These are phyloP conservation scores for Sebastes steindachneri DNA, from an alignment of 2,797 vertebrate genomes.

Conservation along the genomic window DNA sequence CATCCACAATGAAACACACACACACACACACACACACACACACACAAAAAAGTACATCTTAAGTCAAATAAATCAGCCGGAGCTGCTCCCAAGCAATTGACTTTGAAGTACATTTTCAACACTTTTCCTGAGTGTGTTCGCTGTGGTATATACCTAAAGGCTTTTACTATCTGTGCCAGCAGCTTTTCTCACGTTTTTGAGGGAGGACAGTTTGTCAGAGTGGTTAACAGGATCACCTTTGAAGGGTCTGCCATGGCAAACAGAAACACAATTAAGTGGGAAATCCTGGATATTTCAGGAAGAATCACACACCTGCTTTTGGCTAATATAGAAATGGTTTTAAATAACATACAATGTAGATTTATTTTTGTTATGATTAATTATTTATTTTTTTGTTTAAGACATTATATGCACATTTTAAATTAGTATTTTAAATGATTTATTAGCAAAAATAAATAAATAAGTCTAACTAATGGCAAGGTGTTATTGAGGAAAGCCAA, in stretches of 20 bases:
- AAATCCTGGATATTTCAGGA: background rate
- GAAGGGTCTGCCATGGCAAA: slow-evolving; percentile 43
- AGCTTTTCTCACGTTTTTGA: slow-evolving; percentile 40
- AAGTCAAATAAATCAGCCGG: slow-evolving; percentile 81
- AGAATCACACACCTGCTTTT: background rate
- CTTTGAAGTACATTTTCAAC: slow-evolving; percentile 75
- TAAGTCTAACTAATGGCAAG: background rate
- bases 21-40: slow-evolving; percentile 71
- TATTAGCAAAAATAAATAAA: slow-evolving; percentile 6
- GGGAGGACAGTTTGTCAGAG: slow-evolving; percentile 50
- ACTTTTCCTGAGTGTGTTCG: slow-evolving; percentile 47
- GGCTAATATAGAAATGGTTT: background rate
- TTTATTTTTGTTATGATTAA: background rate
- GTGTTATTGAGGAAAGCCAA: background rate
- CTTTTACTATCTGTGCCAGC: slow-evolving; percentile 54
- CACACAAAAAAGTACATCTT: slow-evolving; percentile 79
- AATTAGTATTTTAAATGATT: slow-evolving; percentile 17
- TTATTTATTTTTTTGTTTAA: background rate
- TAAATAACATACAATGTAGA: background rate
- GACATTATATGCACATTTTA: background rate
- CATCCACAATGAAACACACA: slow-evolving; percentile 88
- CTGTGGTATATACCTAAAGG: slow-evolving; percentile 45
- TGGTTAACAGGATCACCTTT: slow-evolving; percentile 54
- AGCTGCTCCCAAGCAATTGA: slow-evolving; percentile 64
- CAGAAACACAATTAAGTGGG: slow-evolving; percentile 21